Evolutionary conservation across 2,113 vertebrate genomes (phyloP).

Genomic region (Morphnarchus princeps): DNA sequence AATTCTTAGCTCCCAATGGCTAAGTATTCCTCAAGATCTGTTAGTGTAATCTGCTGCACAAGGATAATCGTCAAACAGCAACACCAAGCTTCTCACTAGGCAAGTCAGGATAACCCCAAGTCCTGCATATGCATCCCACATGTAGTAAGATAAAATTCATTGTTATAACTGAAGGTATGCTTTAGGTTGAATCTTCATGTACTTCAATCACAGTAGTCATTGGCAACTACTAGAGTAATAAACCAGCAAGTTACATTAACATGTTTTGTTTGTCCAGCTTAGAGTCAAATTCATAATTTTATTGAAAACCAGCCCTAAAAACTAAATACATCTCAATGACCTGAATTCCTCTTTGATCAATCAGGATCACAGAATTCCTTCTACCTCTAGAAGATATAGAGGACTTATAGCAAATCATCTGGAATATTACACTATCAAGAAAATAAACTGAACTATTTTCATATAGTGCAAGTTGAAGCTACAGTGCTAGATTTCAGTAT

Average conservation of each 20-base stretch:
- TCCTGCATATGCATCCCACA: background rate
- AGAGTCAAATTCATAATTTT: background rate
- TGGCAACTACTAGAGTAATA: background rate
- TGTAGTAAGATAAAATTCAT: background rate
- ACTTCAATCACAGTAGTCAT: background rate
- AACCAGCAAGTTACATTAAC: background rate
- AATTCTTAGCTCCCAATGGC: background rate
- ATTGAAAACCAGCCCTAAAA: background rate
- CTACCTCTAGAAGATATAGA: background rate
- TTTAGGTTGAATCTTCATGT: background rate
- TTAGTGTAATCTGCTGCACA: background rate
- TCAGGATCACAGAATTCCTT: background rate
- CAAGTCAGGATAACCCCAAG: background rate
- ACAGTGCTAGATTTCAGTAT: background rate
- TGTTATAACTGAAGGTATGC: background rate
- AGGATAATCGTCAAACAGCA: background rate
- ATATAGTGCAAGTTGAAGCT: background rate
- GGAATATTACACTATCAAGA: background rate
- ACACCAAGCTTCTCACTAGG: background rate
- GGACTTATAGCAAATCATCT: background rate
- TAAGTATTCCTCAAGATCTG: background rate
- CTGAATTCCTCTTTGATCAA: background rate
- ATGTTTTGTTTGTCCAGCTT: background rate
- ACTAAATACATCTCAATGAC: background rate
- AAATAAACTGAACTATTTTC: background rate